Conservation (phyloP, 2,113 vertebrate species). For the Acrocephalus kingi region DNA sequence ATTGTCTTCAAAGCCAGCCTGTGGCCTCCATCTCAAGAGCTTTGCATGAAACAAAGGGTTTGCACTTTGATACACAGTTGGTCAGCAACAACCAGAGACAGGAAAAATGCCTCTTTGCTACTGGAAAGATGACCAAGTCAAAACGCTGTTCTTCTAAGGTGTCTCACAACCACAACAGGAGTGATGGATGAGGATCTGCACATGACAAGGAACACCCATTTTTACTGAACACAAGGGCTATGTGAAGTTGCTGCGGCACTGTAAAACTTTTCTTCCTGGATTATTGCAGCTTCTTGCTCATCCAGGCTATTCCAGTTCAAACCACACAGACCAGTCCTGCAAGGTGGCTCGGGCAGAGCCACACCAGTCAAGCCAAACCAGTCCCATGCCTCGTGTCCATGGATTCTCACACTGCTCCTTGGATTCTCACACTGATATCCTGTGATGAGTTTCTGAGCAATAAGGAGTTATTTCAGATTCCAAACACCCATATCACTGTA, state of each 20-base stretch:
- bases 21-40: background rate
- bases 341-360: background rate
- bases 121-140: background rate
- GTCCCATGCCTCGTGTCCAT: rapidly evolving
- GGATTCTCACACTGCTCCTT: background rate
- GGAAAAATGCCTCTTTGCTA: background rate
- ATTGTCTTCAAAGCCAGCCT: background rate
- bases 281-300: background rate
- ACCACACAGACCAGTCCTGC: background rate
- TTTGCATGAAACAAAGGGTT: background rate
- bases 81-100: background rate
- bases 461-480: background rate
- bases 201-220: background rate
- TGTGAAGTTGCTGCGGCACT: background rate
- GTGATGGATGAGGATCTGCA: background rate
- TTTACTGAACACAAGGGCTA: background rate
- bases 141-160: background rate
- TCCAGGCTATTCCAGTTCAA: background rate
- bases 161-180: background rate
- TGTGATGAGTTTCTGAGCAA: background rate
- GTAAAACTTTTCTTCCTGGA: background rate
- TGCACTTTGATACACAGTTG: background rate
- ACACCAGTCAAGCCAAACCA: background rate
- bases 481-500: background rate
- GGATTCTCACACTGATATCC: background rate